Evolutionary conservation across 2,888 invertebrate species (phyloP), one percentile per base, ranked within the genome.

Genomic region (Xylota segnis): DNA sequence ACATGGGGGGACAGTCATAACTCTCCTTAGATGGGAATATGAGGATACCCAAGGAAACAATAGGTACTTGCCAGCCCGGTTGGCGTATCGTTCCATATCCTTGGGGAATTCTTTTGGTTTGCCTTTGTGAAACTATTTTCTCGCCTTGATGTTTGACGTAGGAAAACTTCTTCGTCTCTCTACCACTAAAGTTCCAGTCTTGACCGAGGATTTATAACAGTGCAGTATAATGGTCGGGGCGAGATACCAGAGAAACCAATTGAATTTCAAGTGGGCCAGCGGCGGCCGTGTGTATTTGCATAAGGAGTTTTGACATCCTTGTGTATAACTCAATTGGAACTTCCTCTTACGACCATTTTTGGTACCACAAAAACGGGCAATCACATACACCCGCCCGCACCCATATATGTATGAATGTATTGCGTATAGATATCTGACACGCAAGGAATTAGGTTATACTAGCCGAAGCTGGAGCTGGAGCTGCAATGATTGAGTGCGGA

Each of bases 61-160:
- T 68, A n/a, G n/a, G n/a, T n/a, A 37, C 50, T 10, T 37, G 43
- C 45, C 16, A 16, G 29, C n/a, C n/a, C n/a, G n/a, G n/a, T n/a
- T n/a, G n/a, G n/a, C 29, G 9, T 59, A 65, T 52, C 37, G 59
- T 65, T 61, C 27, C 14, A 58, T 45, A 74, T 70, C 83, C 74
- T 63, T 68, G 56, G 63, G 65, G 50, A 74, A 84, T 70, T 79
- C 56, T 70, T 84, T 79, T 63, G 75, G 79, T 79, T 84, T 75
- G 83, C 78, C 78, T 74, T 78, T 78, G 72, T 65, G 27, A 74
- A 79, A 84, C 74, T 79, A 79, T 79, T 74, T 75, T 65, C 74
- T 84, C 79, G 83, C 83, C 79, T 50, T 68, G 52, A 58, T 58
- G 68, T 74, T 75, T 74, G 78, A 63, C 34, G 18, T 37, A n/a